phyloP scores from a whole-genome alignment of 2,113 vertebrate genomes.

The Neogale vison region DNA sequence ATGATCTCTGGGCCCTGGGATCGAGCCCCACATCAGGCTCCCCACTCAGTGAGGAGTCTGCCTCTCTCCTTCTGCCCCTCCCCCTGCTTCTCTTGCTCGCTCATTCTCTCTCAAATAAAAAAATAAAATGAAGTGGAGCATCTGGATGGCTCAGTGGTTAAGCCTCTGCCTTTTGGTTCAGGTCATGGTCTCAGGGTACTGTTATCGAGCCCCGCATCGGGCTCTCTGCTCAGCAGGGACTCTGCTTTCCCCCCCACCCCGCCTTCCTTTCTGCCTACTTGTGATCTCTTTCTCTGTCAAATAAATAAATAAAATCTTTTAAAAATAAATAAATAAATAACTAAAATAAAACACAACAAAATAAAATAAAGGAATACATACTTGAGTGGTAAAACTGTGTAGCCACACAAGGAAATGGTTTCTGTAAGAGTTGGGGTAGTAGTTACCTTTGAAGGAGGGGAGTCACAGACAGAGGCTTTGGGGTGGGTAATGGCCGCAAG shows the following conservation, averaged over 20 bases:
- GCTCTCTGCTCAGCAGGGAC: no score
- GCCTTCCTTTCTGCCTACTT: no score
- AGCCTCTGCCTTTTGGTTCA: no score
- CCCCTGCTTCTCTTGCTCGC: not conserved
- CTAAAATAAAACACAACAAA: no score
- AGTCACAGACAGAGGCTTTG: not conserved
- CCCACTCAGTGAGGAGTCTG: not conserved
- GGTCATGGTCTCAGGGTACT: no score
- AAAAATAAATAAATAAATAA: not conserved
- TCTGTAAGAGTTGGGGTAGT: not conserved
- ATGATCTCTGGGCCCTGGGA: not conserved
- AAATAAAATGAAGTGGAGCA: no score
- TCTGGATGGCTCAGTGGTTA: no score
- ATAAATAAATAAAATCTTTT: not conserved
- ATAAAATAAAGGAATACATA: not conserved
- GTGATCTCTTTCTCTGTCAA: not conserved
- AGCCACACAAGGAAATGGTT: not conserved
- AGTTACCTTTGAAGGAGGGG: not conserved
- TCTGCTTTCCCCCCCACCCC: no score
- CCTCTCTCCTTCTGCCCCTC: not conserved
- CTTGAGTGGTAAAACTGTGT: not conserved
- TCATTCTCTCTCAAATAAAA: not conserved
- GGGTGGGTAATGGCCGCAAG: fast-evolving
- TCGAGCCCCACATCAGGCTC: not conserved
- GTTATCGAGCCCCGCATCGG: no score